Base-by-base conservation (phyloP, 92 coral and sea anemone genomes). In the Porites rus region DNA sequence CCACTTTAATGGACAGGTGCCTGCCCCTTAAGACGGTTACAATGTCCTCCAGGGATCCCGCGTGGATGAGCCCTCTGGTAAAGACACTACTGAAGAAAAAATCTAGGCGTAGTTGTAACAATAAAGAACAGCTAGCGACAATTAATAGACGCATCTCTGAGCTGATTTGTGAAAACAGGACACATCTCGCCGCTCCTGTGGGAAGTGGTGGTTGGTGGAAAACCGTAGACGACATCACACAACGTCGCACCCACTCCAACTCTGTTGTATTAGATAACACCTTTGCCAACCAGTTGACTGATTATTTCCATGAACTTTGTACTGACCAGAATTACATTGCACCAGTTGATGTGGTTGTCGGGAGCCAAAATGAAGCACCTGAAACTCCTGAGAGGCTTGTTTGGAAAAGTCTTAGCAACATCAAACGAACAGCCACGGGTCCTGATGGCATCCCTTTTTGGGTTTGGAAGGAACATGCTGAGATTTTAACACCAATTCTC, bases 31-130 rank as follows among this genome's bases (percentile, higher is more conserved):
- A 28, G 31, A 28, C 31, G 31, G 31, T 28, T 28, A 28, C 31
- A 28, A 28, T 28, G 31, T 28, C 31, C 31, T 79, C 91, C 58
- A 73, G 93, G 65, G 93, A 90, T 65, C 87, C 90, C 10, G 63
- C 25, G 64, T 85, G 89, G 88, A 89, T 89, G 90, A 73, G 77
- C 31, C 89, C 90, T 17, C 67, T 84, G 60, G 59, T 84, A 16
- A 89, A 84, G 74, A 82, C 77, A 31, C 51, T 76, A 70, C 76
- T 64, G 31, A 80, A 51, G 51, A 31, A 51, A 11, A 51, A 75
- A 7, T 31, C 25, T 65, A 80, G 70, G 51, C 53, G 53, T 38
- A 18, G 79, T 13, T 51, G 74, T n/a, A 65, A 43, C 51, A 81
- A 62, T 71, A 74, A 70, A 19, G 79, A 63, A 17, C 81, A 78